phyloP scores from a whole-genome alignment of 2,888 invertebrate genomes.

The Drosophila affinis region DNA sequence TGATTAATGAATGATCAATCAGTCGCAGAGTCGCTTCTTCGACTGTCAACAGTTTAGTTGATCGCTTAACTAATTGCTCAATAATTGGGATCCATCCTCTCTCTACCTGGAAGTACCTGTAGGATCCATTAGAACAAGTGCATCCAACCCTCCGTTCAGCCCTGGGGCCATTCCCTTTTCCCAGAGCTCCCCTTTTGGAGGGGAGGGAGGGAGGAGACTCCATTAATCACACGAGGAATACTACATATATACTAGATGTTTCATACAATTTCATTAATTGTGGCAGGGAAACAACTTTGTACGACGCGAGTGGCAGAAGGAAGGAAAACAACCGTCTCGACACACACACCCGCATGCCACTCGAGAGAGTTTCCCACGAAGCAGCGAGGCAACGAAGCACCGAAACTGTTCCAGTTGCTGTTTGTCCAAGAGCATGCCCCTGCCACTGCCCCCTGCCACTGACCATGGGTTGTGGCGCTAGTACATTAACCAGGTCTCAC shows the following conservation, averaged over 20 bases:
- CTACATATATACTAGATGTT: not conserved
- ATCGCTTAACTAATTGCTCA: slow-evolving; percentile 72
- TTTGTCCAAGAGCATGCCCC: slow-evolving; percentile 25
- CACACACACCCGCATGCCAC: slow-evolving; percentile 81
- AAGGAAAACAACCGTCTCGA: slow-evolving; percentile 57
- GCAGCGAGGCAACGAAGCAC: slow-evolving; percentile 36
- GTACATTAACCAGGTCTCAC: slow-evolving; percentile 35
- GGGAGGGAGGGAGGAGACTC: slow-evolving; percentile 28
- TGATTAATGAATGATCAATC: slow-evolving; percentile 42
- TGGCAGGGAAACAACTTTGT: slow-evolving; percentile 58
- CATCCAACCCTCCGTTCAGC: slow-evolving; percentile 26
- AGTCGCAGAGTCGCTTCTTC: slow-evolving; percentile 27
- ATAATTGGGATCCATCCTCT: slow-evolving; percentile 38
- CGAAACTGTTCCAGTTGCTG: slow-evolving; percentile 23
- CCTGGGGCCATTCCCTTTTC: slow-evolving; percentile 22
- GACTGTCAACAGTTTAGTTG: slow-evolving; percentile 73
- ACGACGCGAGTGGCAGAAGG: not conserved
- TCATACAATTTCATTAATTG: slow-evolving; percentile 78
- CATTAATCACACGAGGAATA: slow-evolving; percentile 60
- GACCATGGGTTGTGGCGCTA: slow-evolving; percentile 62
- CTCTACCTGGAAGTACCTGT: slow-evolving; percentile 17
- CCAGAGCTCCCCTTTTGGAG: slow-evolving; percentile 25
- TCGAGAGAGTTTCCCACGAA: slow-evolving; percentile 80
- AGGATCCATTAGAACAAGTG: slow-evolving; percentile 70
- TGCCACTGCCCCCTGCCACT: slow-evolving; percentile 47